A percentile compares a stretch with the other conserved stretches of the same genome.
Conservation (phyloP, 2,797 vertebrate species). For the Gambelia wislizenii region DNA sequence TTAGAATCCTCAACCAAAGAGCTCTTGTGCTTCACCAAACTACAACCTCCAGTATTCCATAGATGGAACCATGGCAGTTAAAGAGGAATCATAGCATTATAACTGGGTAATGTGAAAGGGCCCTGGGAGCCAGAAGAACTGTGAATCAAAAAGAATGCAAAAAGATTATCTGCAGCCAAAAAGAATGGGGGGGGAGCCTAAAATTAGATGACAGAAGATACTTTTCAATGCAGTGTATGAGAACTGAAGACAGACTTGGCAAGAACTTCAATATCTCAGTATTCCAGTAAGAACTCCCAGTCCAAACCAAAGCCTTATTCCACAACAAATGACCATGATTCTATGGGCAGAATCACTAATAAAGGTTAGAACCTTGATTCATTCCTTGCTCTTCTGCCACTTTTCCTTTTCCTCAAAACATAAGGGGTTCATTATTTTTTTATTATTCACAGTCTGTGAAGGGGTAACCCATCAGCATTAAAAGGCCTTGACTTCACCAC, state of each 20-base stretch:
- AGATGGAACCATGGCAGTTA: too few relatives aligned
- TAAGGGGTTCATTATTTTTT: neutral
- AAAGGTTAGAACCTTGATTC: neutral
- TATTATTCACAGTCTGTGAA: neutral
- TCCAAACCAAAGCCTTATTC: neutral
- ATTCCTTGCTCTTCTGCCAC: neutral
- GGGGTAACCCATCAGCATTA: neutral
- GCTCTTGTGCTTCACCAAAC: too few relatives aligned
- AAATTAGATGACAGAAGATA: too few relatives aligned
- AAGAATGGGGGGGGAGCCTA: too few relatives aligned
- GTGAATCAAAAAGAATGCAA: too few relatives aligned
- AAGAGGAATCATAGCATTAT: too few relatives aligned
- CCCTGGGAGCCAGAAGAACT: too few relatives aligned
- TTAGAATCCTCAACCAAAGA: too few relatives aligned
- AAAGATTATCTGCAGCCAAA: too few relatives aligned
- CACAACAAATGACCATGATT: neutral
- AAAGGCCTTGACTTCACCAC: too few relatives aligned
- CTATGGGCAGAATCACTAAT: neutral
- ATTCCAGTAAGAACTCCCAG: neutral
- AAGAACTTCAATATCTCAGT: neutral
- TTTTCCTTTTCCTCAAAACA: neutral
- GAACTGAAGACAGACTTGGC: neutral
- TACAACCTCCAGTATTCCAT: too few relatives aligned
- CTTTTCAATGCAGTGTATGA: neutral
- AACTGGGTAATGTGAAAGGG: too few relatives aligned